Percentiles rank a stretch among this genome's conserved stretches.
Evolutionary conservation across 2,888 invertebrate genomes (phyloP).

Genomic region (Sarcophaga carnaria): DNA sequence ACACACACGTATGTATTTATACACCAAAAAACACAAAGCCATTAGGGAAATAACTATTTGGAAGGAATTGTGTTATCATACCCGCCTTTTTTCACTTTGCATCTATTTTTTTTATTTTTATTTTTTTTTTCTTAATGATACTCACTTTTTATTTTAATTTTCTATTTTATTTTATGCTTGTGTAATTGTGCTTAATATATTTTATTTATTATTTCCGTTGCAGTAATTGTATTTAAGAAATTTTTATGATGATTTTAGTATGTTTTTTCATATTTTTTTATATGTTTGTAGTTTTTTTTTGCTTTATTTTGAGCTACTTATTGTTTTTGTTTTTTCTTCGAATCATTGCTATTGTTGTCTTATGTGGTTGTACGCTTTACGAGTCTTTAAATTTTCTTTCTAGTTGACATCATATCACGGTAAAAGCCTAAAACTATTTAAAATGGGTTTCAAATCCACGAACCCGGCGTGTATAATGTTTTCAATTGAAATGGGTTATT

Average conservation of each 20-base stretch:
- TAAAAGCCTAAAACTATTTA: conserved; percentile 58
- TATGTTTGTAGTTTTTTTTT: neutral
- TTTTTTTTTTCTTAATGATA: conserved; percentile 10
- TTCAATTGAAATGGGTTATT: neutral
- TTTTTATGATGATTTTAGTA: neutral
- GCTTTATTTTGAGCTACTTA: conserved; percentile 4
- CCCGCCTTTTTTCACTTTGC: conserved; percentile 39
- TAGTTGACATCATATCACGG: conserved; percentile 48
- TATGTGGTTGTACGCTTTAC: neutral
- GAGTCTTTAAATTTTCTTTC: conserved; percentile 13
- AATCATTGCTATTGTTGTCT: conserved; percentile 37
- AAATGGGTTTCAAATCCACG: conserved; percentile 48
- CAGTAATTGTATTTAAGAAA: neutral
- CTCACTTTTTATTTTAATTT: conserved; percentile 49
- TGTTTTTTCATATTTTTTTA: neutral
- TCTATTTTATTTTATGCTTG: neutral
- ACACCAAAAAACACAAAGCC: neutral
- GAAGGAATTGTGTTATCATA: conserved; percentile 13
- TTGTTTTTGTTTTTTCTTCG: conserved; percentile 41
- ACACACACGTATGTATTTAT: neutral
- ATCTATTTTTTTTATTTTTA: neutral
- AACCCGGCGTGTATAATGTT: conserved; percentile 53
- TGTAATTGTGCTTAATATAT: neutral
- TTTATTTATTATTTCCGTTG: conserved; percentile 16
- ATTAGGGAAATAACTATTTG: conserved; percentile 31